Evolutionary conservation across 1,140 invertebrate species (phyloP).

Genomic region (Pseudomyrmex flavicornis): DNA sequence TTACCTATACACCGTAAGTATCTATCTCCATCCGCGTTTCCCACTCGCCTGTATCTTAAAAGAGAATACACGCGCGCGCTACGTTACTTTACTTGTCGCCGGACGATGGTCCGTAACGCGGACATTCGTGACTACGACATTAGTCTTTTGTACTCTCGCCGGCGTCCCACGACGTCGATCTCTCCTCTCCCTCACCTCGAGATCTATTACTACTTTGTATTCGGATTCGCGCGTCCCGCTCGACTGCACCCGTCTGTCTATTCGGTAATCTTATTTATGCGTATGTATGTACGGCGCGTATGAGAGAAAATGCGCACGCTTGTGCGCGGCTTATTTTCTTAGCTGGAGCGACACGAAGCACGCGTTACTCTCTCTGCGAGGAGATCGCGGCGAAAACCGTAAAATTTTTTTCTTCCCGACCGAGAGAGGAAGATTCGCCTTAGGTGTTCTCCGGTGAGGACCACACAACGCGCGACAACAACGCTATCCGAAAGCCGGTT

Average conservation of each 20-base stretch:
- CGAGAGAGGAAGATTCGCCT: background rate
- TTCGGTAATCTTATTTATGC: slow-evolving; percentile 28
- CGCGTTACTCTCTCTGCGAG: background rate
- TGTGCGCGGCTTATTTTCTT: slow-evolving; percentile 23
- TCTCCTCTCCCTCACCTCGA: background rate
- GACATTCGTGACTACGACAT: slow-evolving; percentile 48
- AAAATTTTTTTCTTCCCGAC: slow-evolving; percentile 21
- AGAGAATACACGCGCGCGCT: slow-evolving; percentile 13
- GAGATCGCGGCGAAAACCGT: slow-evolving; percentile 23
- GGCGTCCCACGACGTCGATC: slow-evolving; percentile 17
- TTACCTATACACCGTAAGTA: background rate
- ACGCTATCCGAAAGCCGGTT: slow-evolving; percentile 18
- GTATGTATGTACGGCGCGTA: background rate
- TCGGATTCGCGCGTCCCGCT: slow-evolving; percentile 13
- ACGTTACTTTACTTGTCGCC: slow-evolving; percentile 21
- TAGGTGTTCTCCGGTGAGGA: background rate
- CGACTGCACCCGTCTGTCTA: slow-evolving; percentile 27
- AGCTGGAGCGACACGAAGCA: background rate
- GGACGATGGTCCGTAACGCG: slow-evolving; percentile 11
- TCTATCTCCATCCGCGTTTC: slow-evolving; percentile 41
- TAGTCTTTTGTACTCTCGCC: slow-evolving; percentile 45
- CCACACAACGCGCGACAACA: slow-evolving; percentile 32
- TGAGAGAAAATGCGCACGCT: background rate
- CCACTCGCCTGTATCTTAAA: slow-evolving; percentile 22
- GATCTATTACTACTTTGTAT: slow-evolving; percentile 46